These are phyloP conservation scores for Frankliniella intonsa DNA, from an alignment of 2,888 invertebrate species.

Conservation along the genomic window DNA sequence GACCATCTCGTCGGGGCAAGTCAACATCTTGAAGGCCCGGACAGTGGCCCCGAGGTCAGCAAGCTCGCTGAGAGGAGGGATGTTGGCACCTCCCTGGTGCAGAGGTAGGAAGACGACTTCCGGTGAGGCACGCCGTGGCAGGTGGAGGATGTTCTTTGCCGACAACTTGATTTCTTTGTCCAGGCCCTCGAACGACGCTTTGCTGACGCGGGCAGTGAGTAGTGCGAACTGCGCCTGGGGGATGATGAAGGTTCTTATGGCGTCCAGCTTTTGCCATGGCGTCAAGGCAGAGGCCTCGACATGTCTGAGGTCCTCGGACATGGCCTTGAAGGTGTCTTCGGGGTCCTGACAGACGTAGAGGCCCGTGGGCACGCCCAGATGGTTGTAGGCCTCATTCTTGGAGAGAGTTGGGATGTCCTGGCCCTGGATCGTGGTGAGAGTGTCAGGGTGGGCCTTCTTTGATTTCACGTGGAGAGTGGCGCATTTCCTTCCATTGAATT, in stretches of 20 bases:
- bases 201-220: no score
- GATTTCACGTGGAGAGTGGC: constrained; percentile 38
- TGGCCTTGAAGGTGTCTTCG: constrained; percentile 32
- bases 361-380: constrained; percentile 43
- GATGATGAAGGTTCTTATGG: constrained; percentile 38
- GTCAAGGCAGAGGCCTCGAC: constrained; percentile 35
- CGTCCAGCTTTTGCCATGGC: constrained; percentile 39
- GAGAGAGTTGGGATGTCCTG: constrained; percentile 30
- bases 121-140: not conserved
- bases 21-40: not conserved
- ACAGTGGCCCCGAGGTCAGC: not conserved
- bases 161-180: no score
- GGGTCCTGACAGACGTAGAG: constrained; percentile 38
- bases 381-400: constrained; percentile 38
- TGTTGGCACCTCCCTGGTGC: not conserved
- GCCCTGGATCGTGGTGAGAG: not conserved
- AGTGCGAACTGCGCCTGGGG: not conserved
- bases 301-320: constrained; percentile 25
- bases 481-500: constrained; percentile 42
- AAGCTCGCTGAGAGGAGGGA: not conserved
- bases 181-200: no score
- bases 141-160: not conserved
- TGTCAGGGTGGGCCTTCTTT: no score
- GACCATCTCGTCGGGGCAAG: not conserved
- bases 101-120: not conserved